Evolutionary conservation across 2,797 vertebrate genomes (phyloP).

Genomic region (Ptychobarbus kaznakovi): DNA sequence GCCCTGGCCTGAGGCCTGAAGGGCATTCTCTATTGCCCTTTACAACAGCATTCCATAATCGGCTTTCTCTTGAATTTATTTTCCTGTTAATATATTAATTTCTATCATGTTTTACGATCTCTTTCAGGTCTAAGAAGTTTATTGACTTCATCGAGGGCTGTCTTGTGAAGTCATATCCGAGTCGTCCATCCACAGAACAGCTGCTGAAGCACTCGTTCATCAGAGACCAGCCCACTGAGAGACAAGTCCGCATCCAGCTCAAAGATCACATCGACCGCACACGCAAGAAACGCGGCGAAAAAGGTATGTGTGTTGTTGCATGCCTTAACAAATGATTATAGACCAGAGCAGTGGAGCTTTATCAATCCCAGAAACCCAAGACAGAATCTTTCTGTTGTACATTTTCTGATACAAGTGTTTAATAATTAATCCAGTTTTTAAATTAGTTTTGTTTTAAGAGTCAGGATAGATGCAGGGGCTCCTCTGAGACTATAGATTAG

Average conservation of each 20-base stretch:
- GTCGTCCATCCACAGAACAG: slow-evolving; percentile 90
- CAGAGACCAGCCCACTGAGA: slow-evolving; percentile 91
- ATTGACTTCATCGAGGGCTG: slow-evolving; percentile 94
- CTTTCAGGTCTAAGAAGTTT: slow-evolving; percentile 91
- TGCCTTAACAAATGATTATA: neutral
- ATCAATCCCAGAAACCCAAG: neutral
- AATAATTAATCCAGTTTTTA: neutral
- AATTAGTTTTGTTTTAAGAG: slow-evolving; percentile 11
- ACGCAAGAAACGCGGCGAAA: slow-evolving; percentile 91
- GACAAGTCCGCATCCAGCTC: slow-evolving; percentile 94
- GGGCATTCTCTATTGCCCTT: neutral
- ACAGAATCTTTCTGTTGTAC: neutral
- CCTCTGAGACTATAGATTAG: neutral
- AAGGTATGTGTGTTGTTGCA: slow-evolving; percentile 74
- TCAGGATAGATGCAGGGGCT: neutral
- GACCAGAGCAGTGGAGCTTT: neutral
- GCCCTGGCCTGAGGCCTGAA: neutral
- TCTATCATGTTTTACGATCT: neutral
- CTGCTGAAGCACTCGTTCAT: slow-evolving; percentile 93
- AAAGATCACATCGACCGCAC: slow-evolving; percentile 95
- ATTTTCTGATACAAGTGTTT: neutral
- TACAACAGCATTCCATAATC: neutral
- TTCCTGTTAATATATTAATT: neutral
- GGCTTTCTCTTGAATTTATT: neutral
- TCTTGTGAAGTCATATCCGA: slow-evolving; percentile 91